Conservation (phyloP, 2,113 vertebrate genomes). For the Arizona elegans region DNA sequence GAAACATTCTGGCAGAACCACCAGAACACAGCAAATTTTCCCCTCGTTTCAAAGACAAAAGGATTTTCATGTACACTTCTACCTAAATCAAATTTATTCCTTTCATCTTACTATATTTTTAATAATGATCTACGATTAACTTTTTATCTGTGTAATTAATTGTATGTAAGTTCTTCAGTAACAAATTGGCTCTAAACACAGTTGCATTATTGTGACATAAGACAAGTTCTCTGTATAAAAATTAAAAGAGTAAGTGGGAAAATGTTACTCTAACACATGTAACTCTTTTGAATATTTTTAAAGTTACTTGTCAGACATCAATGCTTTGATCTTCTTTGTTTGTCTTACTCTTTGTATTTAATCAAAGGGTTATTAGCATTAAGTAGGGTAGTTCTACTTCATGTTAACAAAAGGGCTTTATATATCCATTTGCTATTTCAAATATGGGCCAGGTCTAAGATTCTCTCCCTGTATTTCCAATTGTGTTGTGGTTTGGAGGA, state of each 20-base stretch:
- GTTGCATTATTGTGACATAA: not conserved
- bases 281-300: not conserved
- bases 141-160: not conserved
- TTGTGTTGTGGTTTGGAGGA: not conserved
- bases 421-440: not conserved
- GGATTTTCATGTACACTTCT: not conserved
- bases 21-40: not conserved
- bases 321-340: slow-evolving; percentile 3
- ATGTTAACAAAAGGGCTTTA: not conserved
- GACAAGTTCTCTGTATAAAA: not conserved
- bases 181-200: not conserved
- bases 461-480: not conserved
- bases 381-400: not conserved
- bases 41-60: not conserved
- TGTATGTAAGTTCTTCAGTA: not conserved
- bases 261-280: not conserved
- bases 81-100: not conserved
- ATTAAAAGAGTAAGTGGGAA: not conserved
- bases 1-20: not conserved
- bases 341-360: not conserved
- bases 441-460: not conserved
- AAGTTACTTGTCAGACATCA: not conserved
- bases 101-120: not conserved
- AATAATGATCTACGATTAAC: not conserved
- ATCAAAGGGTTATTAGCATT: not conserved